A percentile compares a stretch with the other conserved stretches of the same genome.
Evolutionary conservation across 2,888 invertebrate species (phyloP).

Genomic region (Dinocampus coccinellae): DNA sequence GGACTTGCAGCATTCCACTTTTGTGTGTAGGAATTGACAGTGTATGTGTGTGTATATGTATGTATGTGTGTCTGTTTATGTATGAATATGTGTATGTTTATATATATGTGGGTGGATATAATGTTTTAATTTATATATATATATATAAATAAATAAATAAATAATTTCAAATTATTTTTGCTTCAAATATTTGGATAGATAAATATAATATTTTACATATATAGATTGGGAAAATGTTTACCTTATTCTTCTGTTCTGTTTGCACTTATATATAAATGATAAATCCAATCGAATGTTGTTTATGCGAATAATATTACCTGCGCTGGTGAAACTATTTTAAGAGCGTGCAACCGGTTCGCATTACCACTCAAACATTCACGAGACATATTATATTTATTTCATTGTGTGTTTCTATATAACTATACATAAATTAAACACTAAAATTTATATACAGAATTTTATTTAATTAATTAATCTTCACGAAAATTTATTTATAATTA

Average conservation of each 20-base stretch:
- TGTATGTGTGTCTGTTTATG: no score
- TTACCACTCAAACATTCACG: slow-evolving; percentile 42
- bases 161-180: neutral
- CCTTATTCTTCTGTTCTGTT: neutral
- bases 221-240: slow-evolving; percentile 20
- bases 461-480: neutral
- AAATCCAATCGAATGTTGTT: slow-evolving; percentile 28
- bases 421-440: no score
- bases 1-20: neutral
- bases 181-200: neutral
- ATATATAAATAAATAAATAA: neutral
- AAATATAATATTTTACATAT: neutral
- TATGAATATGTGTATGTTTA: no score
- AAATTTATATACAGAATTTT: neutral
- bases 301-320: slow-evolving; percentile 44
- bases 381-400: slow-evolving; percentile 43
- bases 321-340: slow-evolving; percentile 59
- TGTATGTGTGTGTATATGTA: no score
- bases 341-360: slow-evolving; percentile 58
- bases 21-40: neutral
- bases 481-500: no score
- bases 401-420: slow-evolving; percentile 12
- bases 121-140: no score
- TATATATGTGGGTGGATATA: no score
- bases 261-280: slow-evolving; percentile 34